Evolutionary conservation across 2,113 vertebrate genomes (phyloP), one percentile per base, ranked within the genome.

Genomic region (Passer montanus): DNA sequence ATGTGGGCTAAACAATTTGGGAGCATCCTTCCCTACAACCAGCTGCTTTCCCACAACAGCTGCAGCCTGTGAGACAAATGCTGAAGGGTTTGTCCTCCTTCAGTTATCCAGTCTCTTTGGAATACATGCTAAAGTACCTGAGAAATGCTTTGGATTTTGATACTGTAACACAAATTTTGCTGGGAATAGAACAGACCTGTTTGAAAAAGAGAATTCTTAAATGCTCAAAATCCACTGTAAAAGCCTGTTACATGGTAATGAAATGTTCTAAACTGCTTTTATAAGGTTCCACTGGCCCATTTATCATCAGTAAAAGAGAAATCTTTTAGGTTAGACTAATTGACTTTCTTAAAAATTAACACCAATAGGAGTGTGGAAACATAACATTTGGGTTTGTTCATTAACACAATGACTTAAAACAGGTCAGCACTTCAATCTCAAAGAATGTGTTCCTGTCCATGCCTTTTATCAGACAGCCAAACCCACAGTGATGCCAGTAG

Each of bases 201-300:
- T 44, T 43, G 59, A 84, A 89, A 91, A 6, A 52, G 17, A 67
- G 60, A 90, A 75, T 44, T 22, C 53, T 55, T 21, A 15, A n/a
- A 56, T 14, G 9, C 58, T 76, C 63, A 44, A 74, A 74, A 81
- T 62, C 62, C 39, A 43, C 10, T 31, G 22, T 58, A 79, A 49
- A 84, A 73, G 15, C 17, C 15, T 50, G 7, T 70, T 75, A 56
- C 7, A 33, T 0, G 0, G 37, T 31, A 47, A 80, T 43, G 30
- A 67, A 74, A 53, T 68, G 74, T 86, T 91, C 39, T 62, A 11
- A 62, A 80, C 39, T 47, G 27, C 11, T 69, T 33, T 87, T 66
- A 30, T 0, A 10, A 59, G 84, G 35, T 7, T 47, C 77, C 23
- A 26, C 13, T 67, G 68, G 64, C 72, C 52, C 16, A 33, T 81